These are phyloP conservation scores for Polydrusus tereticollis DNA, from an alignment of 2,888 invertebrate genomes.

Conservation along the genomic window DNA sequence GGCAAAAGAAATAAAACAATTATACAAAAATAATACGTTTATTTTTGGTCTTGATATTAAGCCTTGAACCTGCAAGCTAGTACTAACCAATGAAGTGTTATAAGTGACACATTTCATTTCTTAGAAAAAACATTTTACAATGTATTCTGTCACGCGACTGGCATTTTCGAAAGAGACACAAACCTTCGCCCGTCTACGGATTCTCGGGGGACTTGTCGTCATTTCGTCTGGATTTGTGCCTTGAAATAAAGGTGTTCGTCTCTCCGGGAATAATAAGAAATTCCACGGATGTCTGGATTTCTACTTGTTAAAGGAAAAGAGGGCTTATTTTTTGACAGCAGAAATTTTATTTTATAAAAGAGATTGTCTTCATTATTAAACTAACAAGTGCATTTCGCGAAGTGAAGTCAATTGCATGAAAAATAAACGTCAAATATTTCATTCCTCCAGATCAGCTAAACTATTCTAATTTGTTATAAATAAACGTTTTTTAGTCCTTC, in stretches of 20 bases:
- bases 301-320: conserved; percentile 8
- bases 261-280: conserved; percentile 39
- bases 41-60: too few species aligned
- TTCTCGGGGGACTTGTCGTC: conserved; percentile 43
- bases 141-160: background rate
- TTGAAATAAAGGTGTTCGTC: conserved; percentile 44
- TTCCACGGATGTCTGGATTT: conserved; percentile 28
- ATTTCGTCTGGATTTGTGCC: conserved; percentile 37
- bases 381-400: background rate
- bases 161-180: conserved; percentile 9
- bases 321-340: conserved; percentile 18
- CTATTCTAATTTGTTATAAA: too few species aligned
- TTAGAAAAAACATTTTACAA: background rate
- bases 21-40: too few species aligned
- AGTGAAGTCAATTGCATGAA: too few species aligned
- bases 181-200: conserved; percentile 20
- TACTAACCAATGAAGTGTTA: too few species aligned
- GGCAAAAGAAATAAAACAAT: too few species aligned
- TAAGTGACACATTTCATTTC: too few species aligned
- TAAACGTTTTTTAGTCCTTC: too few species aligned
- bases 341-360: conserved; percentile 12
- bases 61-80: too few species aligned
- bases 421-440: too few species aligned
- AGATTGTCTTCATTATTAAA: background rate
- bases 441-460: too few species aligned